Evolutionary conservation across 2,797 vertebrate species (phyloP), one percentile per base, ranked within the genome.

Genomic region (Hippocampus kuda): DNA sequence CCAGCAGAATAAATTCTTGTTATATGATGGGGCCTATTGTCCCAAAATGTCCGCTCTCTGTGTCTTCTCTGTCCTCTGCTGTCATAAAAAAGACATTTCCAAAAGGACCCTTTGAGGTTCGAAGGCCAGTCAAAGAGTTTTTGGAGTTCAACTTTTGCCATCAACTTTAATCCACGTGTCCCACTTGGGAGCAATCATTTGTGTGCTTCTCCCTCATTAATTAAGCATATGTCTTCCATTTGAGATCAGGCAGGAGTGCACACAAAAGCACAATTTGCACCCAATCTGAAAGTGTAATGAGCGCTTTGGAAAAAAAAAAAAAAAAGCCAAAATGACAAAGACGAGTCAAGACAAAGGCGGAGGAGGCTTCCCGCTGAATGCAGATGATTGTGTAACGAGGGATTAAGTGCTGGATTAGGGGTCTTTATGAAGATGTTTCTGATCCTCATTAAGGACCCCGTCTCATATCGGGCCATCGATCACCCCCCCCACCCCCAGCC

Each of bases 361-460:
- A 75, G 26, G 80, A 56, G 53, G 75, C n/a, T n/a, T 56, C 53
- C 53, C 66, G 70, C 72, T 86, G 88, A 90, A 90, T 91, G 87
- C 81, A 86, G 87, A 86, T 88, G 84, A 81, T 83, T 86, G 86
- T 87, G 88, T 92, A 91, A 91, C 89, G 88, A 90, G 88, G 89
- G 88, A 91, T 91, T 92, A 92, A 88, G 84, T 84, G 77, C 78
- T 73, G 89, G 89, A 91, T 92, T 91, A 90, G 70, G 85, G 87
- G 86, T 83, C 88, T 91, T 89, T 91, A 92, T 92, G 90, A 91
- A 91, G 90, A 90, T 91, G 87, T 90, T 90, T 88, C 85, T 90
- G 87, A 90, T 91, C 85, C 91, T 90, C 88, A 90, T 92, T 91
- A 92, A 89, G 84, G 74, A 82, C 26, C 27, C 27, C 27, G 84